A percentile compares a stretch with the other conserved stretches of the same genome.
phyloP scores from a whole-genome alignment of 2,113 vertebrate genomes.

The Charadrius vociferus region DNA sequence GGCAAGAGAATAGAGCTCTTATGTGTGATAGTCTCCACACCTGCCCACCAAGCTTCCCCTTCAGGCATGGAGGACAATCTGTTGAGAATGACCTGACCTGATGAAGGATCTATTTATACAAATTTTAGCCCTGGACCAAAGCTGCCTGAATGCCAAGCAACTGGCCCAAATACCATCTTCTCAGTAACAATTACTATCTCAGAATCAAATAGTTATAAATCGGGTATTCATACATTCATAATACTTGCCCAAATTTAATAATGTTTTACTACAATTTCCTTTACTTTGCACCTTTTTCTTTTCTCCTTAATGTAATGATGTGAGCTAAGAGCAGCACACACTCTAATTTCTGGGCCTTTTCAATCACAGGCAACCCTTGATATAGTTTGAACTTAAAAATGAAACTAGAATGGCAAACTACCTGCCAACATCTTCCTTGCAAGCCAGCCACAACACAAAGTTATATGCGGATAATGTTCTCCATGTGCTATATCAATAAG shows the following conservation, averaged over 20 bases:
- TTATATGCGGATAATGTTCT: too few relatives aligned
- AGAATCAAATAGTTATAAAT: not conserved
- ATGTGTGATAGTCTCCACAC: not conserved
- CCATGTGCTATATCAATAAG: too few relatives aligned
- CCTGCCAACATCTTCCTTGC: too few relatives aligned
- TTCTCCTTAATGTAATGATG: not conserved
- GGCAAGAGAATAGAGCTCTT: constrained; percentile 4
- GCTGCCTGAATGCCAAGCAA: not conserved
- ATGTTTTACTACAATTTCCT: not conserved
- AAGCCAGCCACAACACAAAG: too few relatives aligned
- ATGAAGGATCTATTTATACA: constrained; percentile 15
- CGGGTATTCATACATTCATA: not conserved
- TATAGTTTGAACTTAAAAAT: too few relatives aligned
- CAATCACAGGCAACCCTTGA: too few relatives aligned
- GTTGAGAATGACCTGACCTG: constrained; percentile 43
- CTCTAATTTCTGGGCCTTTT: not conserved
- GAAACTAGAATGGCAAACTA: too few relatives aligned
- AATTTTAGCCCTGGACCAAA: not conserved
- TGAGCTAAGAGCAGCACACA: not conserved
- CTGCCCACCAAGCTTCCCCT: constrained; percentile 36
- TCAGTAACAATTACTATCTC: not conserved
- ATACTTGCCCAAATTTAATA: not conserved
- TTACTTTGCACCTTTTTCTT: not conserved
- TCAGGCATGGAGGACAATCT: constrained; percentile 57
- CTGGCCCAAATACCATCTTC: not conserved